Evolutionary conservation across 2,113 vertebrate species (phyloP).

Genomic region (Rhinopomastus cyanomelas): DNA sequence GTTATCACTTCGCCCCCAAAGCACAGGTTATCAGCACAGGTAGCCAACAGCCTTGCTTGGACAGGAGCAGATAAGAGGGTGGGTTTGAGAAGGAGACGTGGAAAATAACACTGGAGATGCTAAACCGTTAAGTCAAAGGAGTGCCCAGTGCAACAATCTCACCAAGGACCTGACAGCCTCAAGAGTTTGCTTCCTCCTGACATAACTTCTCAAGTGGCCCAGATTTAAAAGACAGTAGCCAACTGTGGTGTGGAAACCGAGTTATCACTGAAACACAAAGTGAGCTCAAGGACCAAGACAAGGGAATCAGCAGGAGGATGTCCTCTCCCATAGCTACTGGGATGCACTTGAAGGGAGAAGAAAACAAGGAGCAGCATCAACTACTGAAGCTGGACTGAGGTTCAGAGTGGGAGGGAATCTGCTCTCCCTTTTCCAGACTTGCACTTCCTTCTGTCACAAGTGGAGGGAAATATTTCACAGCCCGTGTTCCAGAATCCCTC

Average conservation of each 20-base stretch:
- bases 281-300: fast-evolving
- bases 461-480: neutral
- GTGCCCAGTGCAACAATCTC: neutral
- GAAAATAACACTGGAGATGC: neutral
- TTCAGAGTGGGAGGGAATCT: neutral
- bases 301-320: neutral
- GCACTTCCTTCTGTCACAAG: neutral
- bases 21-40: neutral
- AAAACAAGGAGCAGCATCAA: neutral
- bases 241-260: neutral
- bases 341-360: neutral
- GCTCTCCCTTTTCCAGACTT: neutral
- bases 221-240: neutral
- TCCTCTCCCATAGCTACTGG: neutral
- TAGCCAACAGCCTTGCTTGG: neutral
- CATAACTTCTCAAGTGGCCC: neutral
- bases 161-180: neutral
- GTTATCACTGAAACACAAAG: neutral
- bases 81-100: neutral
- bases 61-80: neutral
- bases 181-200: neutral
- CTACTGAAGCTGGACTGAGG: fast-evolving
- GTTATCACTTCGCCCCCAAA: constrained; percentile 1
- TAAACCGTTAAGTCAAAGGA: neutral
- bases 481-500: neutral